These are phyloP conservation scores for Brachyopa scutellaris DNA, from an alignment of 2,888 invertebrate genomes.

Conservation along the genomic window DNA sequence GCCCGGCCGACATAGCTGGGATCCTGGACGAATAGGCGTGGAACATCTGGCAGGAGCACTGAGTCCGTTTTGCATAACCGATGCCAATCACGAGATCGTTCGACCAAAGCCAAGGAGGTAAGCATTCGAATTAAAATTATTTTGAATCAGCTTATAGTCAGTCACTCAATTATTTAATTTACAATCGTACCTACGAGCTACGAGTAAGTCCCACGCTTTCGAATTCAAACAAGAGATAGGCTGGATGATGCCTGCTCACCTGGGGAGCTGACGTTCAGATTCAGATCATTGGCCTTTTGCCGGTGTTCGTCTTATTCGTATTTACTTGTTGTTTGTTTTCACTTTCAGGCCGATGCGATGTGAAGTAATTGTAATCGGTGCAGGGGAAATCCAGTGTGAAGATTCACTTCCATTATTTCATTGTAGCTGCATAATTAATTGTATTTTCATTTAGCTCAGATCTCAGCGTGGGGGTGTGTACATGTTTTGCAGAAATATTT, in stretches of 20 bases:
- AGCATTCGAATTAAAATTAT: slow-evolving; percentile 70
- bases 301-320: slow-evolving; percentile 3
- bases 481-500: slow-evolving; percentile 49
- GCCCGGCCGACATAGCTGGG: slow-evolving; percentile 81
- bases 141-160: not conserved
- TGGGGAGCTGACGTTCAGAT: not conserved
- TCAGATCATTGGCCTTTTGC: slow-evolving; percentile 59
- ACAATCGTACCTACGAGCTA: no score
- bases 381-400: slow-evolving; percentile 47
- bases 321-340: slow-evolving; percentile 45
- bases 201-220: slow-evolving; percentile 69
- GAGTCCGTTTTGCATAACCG: slow-evolving; percentile 86
- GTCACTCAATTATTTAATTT: slow-evolving; percentile 33
- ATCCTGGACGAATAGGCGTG: slow-evolving; percentile 82
- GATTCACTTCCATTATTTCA: slow-evolving; percentile 45
- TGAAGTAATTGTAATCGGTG: slow-evolving; percentile 58
- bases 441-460: slow-evolving; percentile 35
- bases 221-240: slow-evolving; percentile 32
- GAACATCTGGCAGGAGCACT: slow-evolving; percentile 85
- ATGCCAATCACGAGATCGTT: slow-evolving; percentile 92
- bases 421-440: slow-evolving; percentile 66
- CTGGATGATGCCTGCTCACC: slow-evolving; percentile 8
- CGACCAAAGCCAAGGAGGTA: slow-evolving; percentile 93
- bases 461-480: not conserved
- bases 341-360: slow-evolving; percentile 44